Base-by-base conservation (phyloP, 2,888 invertebrate species). In the Epistrophella euchroma region DNA sequence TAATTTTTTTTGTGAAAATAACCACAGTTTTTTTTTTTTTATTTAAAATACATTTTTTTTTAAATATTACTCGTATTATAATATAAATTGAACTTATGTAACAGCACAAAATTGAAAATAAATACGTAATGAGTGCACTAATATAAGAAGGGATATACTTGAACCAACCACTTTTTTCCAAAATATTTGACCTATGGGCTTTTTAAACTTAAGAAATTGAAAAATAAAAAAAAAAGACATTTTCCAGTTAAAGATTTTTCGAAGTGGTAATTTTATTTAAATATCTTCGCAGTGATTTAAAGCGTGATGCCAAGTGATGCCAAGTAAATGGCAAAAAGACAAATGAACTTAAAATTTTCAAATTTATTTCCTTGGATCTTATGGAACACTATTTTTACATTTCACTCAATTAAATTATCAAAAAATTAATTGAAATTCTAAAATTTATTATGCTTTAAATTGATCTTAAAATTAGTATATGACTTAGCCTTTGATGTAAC, bases 401-500 rank as follows among this genome's bases (percentile, higher is more conserved):
- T 43, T 40, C 43, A 62, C 15, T 62, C 25, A 62, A 7, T n/a
- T 28, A 25, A 58, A 35, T 17, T 9, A 25, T 37, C 17, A 37
- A 37, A 37, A 1, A 35, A 17, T n/a, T 6, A 32, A 58, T n/a
- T n/a, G n/a, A n/a, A 28, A 43, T 10, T 28, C 17, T 13, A 45
- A 64, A 45, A 13, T 52, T 73, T 17, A 35, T 35, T 60, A 32
- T 25, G 22, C 25, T 50, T 50, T 47, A 22, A 19, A 50, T 47
- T 62, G 62, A 52, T 60, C 52, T 58, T 35, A 35, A 55, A 15
- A 6, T 35, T 13, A 13, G 1, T 19, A 11, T 6, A n/a, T 22
- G 25, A 60, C 43, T 74, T 22, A 85, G 32, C 85, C 85, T 25
- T 85, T 85, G n/a, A n/a, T n/a, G n/a, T 85, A 80, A 47, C 55